A percentile compares a stretch with the other conserved stretches of the same genome.
Conservation (phyloP, 2,888 invertebrate species). For the Meiosimyza decipiens region DNA sequence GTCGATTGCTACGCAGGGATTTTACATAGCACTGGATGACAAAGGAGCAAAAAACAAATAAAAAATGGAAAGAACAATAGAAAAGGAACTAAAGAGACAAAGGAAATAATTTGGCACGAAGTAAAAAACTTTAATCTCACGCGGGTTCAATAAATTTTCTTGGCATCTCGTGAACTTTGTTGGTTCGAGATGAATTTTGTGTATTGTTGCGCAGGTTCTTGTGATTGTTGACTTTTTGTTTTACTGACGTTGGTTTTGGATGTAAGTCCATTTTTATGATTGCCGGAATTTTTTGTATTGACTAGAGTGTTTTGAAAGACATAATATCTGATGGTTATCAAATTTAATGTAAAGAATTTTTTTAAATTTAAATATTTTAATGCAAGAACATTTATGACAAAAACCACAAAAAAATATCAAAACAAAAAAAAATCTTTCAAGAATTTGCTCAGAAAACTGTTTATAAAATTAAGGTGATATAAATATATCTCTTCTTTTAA, state of each 20-base stretch:
- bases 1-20: background rate
- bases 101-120: background rate
- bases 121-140: background rate
- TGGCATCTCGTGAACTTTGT: slow-evolving; percentile 16
- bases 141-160: slow-evolving; percentile 16
- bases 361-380: no score
- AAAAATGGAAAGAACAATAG: background rate
- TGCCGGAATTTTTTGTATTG: background rate
- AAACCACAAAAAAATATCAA: no score
- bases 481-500: no score
- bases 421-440: no score
- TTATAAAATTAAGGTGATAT: no score
- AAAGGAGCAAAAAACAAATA: background rate
- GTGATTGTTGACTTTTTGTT: background rate
- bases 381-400: no score
- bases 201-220: background rate
- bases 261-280: background rate
- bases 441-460: no score
- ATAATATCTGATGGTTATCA: no score
- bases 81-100: background rate
- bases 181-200: background rate
- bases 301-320: no score
- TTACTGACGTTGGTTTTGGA: background rate
- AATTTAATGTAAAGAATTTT: no score
- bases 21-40: background rate